phyloP scores from a whole-genome alignment of 2,888 invertebrate genomes.

The Eustalomyia histrio region DNA sequence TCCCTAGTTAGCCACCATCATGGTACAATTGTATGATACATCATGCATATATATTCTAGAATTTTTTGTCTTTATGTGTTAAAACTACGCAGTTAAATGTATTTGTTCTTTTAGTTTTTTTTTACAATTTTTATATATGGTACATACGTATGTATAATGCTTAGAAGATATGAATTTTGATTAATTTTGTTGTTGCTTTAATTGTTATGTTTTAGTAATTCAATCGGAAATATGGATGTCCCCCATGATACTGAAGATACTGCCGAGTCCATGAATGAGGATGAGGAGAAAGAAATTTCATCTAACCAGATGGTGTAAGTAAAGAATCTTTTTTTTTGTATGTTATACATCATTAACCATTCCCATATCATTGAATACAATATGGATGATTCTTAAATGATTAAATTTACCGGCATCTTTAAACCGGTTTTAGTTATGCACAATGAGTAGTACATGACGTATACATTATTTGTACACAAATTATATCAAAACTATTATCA shows the following conservation, averaged over 20 bases:
- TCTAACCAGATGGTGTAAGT: conserved; percentile 65
- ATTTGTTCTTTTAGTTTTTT: conserved; percentile 5
- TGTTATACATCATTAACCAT: not conserved
- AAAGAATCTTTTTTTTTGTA: not conserved
- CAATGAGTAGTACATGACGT: no score
- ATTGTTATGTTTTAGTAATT: conserved; percentile 3
- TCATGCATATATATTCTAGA: conserved; percentile 27
- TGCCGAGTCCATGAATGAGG: conserved; percentile 58
- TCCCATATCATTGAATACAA: not conserved
- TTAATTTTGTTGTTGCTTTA: not conserved
- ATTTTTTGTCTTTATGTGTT: conserved; percentile 18
- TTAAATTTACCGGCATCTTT: not conserved
- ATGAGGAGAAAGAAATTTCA: conserved; percentile 62
- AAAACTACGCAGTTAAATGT: conserved; percentile 46
- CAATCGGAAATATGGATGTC: conserved; percentile 47
- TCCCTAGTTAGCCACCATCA: conserved; percentile 7
- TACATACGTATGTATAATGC: not conserved
- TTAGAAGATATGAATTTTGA: not conserved
- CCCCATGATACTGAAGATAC: conserved; percentile 55
- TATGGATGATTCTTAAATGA: not conserved
- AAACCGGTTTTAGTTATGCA: not conserved
- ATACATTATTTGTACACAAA: no score
- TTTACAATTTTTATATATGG: not conserved
- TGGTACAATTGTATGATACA: conserved; percentile 35
- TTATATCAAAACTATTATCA: no score